A percentile compares a stretch with the other conserved stretches of the same genome.
These are phyloP conservation scores for Ennomos erosarius DNA, from an alignment of 2,888 invertebrate species.

Conservation along the genomic window DNA sequence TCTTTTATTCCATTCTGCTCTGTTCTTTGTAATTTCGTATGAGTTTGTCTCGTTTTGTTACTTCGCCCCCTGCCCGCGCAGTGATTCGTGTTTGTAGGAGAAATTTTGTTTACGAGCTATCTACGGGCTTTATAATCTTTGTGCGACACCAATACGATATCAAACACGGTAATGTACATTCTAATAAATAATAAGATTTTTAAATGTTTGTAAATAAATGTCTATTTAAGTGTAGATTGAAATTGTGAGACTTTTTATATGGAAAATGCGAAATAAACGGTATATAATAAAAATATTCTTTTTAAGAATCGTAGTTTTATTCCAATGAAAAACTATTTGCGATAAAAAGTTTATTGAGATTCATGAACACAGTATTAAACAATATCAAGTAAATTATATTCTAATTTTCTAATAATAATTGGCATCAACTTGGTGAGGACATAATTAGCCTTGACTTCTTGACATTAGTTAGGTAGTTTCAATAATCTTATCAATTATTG, in stretches of 20 bases:
- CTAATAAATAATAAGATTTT: constrained; percentile 6
- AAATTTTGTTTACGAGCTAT: too few relatives aligned
- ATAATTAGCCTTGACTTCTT: constrained; percentile 7
- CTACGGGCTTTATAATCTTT: too few relatives aligned
- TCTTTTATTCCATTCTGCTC: too few relatives aligned
- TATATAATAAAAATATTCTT: constrained; percentile 18
- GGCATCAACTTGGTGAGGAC: constrained; percentile 50
- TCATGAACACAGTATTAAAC: constrained; percentile 52
- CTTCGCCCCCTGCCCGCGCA: too few relatives aligned
- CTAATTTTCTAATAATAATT: constrained; percentile 48
- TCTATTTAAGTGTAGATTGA: constrained; percentile 21
- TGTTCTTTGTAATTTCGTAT: too few relatives aligned
- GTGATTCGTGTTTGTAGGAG: too few relatives aligned
- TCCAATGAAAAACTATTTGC: constrained; percentile 11
- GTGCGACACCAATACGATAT: too few relatives aligned
- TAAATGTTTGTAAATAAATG: constrained; percentile 12
- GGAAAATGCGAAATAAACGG: constrained; percentile 39
- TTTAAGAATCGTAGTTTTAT: constrained; percentile 15
- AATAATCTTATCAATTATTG: too few relatives aligned
- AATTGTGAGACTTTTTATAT: constrained; percentile 34
- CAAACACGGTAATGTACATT: too few relatives aligned
- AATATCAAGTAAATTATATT: constrained; percentile 47
- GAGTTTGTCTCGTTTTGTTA: too few relatives aligned
- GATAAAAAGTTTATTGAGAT: constrained; percentile 47
- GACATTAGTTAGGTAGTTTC: constrained; percentile 1